phyloP scores from a whole-genome alignment of 2,797 vertebrate genomes.

The Pseudomugil tenellus region DNA sequence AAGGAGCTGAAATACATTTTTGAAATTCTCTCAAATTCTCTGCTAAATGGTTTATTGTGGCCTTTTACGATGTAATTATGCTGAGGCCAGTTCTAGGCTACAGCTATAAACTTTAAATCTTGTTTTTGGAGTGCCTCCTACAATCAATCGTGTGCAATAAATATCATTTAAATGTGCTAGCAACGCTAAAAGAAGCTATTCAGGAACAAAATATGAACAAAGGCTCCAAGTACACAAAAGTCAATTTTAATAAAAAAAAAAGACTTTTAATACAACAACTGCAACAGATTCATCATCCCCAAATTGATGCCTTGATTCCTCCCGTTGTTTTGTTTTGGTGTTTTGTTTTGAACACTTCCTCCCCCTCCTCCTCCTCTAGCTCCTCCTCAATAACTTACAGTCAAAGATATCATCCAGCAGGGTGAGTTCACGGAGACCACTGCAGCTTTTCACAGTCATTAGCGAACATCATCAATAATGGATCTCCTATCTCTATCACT shows the following conservation, averaged over 20 bases:
- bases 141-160: neutral
- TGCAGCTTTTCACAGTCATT: conserved; percentile 82
- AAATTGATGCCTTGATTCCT: conserved; percentile 12
- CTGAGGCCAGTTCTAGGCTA: neutral
- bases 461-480: conserved; percentile 87
- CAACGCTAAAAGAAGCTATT: neutral
- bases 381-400: conserved; percentile 50
- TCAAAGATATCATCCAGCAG: conserved; percentile 64
- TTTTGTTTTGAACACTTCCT: conserved; percentile 52
- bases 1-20: conserved; percentile 30
- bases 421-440: conserved; percentile 56
- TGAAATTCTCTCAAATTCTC: conserved; percentile 34
- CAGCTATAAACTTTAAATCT: conserved; percentile 3
- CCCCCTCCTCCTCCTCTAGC: conserved; percentile 1
- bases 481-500: conserved; percentile 75
- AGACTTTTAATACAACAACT: neutral
- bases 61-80: conserved; percentile 15
- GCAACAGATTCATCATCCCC: conserved; percentile 3
- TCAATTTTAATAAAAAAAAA: neutral
- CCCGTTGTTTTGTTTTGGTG: conserved; percentile 42
- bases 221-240: neutral
- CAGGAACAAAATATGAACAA: neutral
- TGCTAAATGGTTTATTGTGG: neutral
- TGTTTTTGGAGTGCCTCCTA: neutral
- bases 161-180: neutral